A percentile compares a stretch with the other conserved stretches of the same genome.
These are phyloP conservation scores for Sympetrum striolatum DNA, from an alignment of 2,888 invertebrate species.

Conservation along the genomic window DNA sequence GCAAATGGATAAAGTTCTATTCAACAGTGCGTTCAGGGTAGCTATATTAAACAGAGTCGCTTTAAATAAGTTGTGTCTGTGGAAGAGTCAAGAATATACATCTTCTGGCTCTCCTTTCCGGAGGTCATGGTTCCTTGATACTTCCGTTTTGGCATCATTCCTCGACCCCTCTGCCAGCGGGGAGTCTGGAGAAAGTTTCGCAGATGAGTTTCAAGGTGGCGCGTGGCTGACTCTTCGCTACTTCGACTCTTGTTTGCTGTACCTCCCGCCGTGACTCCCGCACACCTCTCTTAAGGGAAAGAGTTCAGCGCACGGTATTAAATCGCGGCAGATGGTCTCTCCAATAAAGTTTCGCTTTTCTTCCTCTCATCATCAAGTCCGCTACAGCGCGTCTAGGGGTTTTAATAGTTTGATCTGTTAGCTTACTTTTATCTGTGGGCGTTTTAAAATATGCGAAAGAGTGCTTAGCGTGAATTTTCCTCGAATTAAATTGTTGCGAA, in stretches of 20 bases:
- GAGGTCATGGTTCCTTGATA: too few relatives aligned
- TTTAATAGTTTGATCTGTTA: not conserved
- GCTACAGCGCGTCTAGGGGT: not conserved
- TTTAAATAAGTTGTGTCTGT: too few relatives aligned
- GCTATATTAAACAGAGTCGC: too few relatives aligned
- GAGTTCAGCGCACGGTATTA: not conserved
- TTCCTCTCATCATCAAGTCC: not conserved
- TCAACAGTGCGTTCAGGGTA: too few relatives aligned
- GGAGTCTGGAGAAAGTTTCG: not conserved
- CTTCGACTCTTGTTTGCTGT: not conserved
- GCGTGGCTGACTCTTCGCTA: not conserved
- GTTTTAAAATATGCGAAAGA: too few relatives aligned
- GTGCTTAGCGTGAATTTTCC: too few relatives aligned
- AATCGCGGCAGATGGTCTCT: not conserved
- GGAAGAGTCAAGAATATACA: too few relatives aligned
- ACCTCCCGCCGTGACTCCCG: not conserved
- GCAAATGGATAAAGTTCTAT: too few relatives aligned
- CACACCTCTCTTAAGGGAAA: not conserved
- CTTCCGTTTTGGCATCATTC: not conserved
- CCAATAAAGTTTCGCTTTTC: not conserved
- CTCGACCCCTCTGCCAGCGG: not conserved
- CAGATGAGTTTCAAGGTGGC: not conserved
- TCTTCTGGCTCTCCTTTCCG: too few relatives aligned
- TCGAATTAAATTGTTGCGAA: too few relatives aligned
- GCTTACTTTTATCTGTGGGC: too few relatives aligned